Conservation (phyloP, 2,113 vertebrate species). For the Semnopithecus entellus region DNA sequence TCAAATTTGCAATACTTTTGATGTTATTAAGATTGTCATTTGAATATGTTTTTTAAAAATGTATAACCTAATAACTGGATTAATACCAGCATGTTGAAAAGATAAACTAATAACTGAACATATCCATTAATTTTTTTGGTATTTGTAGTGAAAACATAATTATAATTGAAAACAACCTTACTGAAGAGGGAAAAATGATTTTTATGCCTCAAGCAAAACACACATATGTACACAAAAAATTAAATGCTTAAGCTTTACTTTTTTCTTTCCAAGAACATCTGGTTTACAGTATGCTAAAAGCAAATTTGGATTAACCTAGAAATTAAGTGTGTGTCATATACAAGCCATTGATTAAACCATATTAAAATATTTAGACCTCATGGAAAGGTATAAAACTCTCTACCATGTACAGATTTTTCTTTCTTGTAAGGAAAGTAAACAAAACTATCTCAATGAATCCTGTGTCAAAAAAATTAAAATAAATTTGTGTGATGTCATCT, state of each 20-base stretch:
- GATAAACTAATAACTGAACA: conserved; percentile 60
- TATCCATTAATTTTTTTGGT: conserved; percentile 49
- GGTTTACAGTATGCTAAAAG: conserved; percentile 59
- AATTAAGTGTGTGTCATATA: conserved; percentile 4
- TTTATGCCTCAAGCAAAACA: conserved; percentile 70
- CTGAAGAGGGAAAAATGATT: conserved; percentile 58
- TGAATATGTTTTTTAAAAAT: background rate
- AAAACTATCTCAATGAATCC: background rate
- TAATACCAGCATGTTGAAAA: conserved; percentile 68
- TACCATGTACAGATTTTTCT: background rate
- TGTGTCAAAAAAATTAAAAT: background rate
- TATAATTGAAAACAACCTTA: conserved; percentile 72
- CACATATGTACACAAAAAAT: conserved; percentile 46
- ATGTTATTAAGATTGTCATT: conserved; percentile 59
- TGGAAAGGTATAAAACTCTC: background rate
- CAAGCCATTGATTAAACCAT: conserved; percentile 47
- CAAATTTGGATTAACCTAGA: conserved; percentile 63
- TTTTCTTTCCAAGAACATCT: conserved; percentile 48
- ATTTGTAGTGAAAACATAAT: conserved; percentile 57
- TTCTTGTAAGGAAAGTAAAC: background rate
- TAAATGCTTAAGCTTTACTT: conserved; percentile 29
- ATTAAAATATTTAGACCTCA: background rate
- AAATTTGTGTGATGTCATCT: no score
- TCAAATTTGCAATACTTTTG: background rate
- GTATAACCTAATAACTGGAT: conserved; percentile 62